Base-by-base conservation (phyloP, 2,888 invertebrate genomes). In the Conistra vaccinii region DNA sequence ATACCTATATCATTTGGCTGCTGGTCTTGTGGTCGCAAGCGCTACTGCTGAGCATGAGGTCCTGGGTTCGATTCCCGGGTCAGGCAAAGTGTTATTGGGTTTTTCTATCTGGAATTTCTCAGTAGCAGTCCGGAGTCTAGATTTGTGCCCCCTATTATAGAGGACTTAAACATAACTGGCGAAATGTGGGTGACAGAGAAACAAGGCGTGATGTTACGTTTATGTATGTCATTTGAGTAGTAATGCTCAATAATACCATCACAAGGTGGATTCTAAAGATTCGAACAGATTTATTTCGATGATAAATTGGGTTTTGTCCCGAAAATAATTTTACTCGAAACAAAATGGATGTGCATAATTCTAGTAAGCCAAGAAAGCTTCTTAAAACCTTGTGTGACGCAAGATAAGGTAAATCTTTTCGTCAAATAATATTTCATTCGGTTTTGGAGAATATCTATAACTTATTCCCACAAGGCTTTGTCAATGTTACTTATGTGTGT, bases 301-400 rank as follows among this genome's bases (percentile, higher is more conserved):
- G 12, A 32, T 55, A 62, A 51, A 61, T 39, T 45, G n/a, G 32
- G 23, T 10, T n/a, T 76, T 10, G 20, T 32, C 10, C n/a, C 10
- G 7, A 68, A 76, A 61, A 68, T 29, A 35, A 14, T 39, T 35
- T 48, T 32, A 57, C 53, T 45, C 26, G n/a, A 61, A 76, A 55
- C 60, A 53, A 76, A 73, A 76, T 61, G n/a, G 35, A 76, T 76
- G n/a, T 76, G 76, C 68, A 76, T 76, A 76, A 61, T 53, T 67
- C 66, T 29, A n/a, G 48, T 51, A 68, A 68, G 26, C 57, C 55
- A 62, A 48, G 53, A 65, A 69, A 61, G 48, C 55, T 20, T 60
- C 55, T 53, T 29, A 35, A 39, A 69, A 29, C 61, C 68, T 5
- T 51, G 45, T 48, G 53, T 76, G 77, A 35, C 53, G 60, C 68